Conservation (phyloP, 1,140 invertebrate genomes). For the Lasioglossum baleicum region DNA sequence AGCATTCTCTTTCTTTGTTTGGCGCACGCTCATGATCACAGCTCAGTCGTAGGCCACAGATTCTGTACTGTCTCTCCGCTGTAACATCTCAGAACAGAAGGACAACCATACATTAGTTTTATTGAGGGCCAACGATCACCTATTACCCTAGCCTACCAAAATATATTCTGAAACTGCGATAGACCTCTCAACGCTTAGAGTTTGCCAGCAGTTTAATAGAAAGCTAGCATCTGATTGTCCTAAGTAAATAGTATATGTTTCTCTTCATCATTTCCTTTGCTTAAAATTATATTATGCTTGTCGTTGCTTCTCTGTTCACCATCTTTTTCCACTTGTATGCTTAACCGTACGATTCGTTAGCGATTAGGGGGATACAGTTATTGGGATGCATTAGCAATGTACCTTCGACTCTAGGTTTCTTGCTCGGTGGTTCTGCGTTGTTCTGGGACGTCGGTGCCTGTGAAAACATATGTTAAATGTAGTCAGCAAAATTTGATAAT, state of each 20-base stretch:
- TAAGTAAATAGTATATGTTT: slow-evolving; percentile 62
- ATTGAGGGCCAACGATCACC: slow-evolving; percentile 73
- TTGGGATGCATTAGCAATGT: slow-evolving; percentile 70
- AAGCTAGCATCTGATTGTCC: slow-evolving; percentile 67
- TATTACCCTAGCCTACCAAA: slow-evolving; percentile 73
- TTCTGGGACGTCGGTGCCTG: slow-evolving; percentile 65
- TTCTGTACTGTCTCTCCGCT: slow-evolving; percentile 80
- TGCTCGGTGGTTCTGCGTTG: slow-evolving; percentile 69
- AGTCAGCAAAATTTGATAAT: not conserved
- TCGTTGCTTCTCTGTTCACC: slow-evolving; percentile 68
- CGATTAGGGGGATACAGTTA: slow-evolving; percentile 53
- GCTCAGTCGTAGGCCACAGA: slow-evolving; percentile 80
- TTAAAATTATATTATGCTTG: slow-evolving; percentile 66
- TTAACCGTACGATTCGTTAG: slow-evolving; percentile 57
- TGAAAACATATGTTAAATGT: slow-evolving; percentile 32
- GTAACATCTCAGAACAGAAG: slow-evolving; percentile 81
- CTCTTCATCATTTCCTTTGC: slow-evolving; percentile 63
- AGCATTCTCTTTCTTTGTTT: slow-evolving; percentile 79
- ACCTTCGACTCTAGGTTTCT: slow-evolving; percentile 77
- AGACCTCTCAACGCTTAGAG: slow-evolving; percentile 58
- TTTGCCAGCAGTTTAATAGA: slow-evolving; percentile 63
- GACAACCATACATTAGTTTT: slow-evolving; percentile 81
- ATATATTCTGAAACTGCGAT: slow-evolving; percentile 63
- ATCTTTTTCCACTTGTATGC: slow-evolving; percentile 65
- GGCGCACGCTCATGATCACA: slow-evolving; percentile 79